Percentiles rank a stretch among this genome's conserved stretches.
Conservation (phyloP, 2,888 invertebrate genomes). For the Scaptomyza parva region DNA sequence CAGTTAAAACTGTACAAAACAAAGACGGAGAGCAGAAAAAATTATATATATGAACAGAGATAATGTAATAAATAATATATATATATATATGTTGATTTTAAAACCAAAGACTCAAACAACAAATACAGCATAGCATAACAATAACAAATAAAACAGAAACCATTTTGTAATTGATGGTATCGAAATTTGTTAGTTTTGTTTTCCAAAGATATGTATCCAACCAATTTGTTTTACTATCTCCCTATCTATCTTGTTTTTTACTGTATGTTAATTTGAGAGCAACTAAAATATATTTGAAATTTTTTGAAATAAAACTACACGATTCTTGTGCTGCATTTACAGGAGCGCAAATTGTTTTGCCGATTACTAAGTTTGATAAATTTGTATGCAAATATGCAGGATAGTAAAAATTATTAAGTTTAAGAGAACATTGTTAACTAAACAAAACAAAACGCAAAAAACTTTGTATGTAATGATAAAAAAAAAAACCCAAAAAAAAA, state of each 20-base stretch:
- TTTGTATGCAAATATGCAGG: slow-evolving; percentile 45
- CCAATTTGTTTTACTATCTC: slow-evolving; percentile 24
- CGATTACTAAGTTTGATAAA: slow-evolving; percentile 60
- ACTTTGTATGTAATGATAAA: slow-evolving; percentile 65
- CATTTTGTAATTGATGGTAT: slow-evolving; percentile 43
- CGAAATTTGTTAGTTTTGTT: slow-evolving; percentile 52
- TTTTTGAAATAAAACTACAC: slow-evolving; percentile 42
- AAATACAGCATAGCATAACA: slow-evolving; percentile 47
- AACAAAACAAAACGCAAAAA: slow-evolving; percentile 33
- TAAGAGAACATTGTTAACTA: slow-evolving; percentile 74
- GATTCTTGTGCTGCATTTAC: slow-evolving; percentile 59
- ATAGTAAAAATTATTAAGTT: slow-evolving; percentile 60
- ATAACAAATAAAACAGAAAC: slow-evolving; percentile 38
- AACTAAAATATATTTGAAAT: slow-evolving; percentile 19
- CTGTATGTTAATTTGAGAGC: slow-evolving; percentile 41
- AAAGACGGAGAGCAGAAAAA: slow-evolving; percentile 33
- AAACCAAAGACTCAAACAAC: slow-evolving; percentile 77
- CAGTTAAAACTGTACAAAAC: slow-evolving; percentile 39
- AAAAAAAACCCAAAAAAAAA: slow-evolving; percentile 41
- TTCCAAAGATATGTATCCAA: slow-evolving; percentile 38
- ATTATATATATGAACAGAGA: slow-evolving; percentile 40
- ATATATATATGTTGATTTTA: slow-evolving; percentile 68
- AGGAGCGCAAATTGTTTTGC: slow-evolving; percentile 47
- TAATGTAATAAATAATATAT: slow-evolving; percentile 47
- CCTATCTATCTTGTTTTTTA: slow-evolving; percentile 33